Evolutionary conservation across 1,140 invertebrate species (phyloP).

Genomic region (Thaumatotibia leucotreta): DNA sequence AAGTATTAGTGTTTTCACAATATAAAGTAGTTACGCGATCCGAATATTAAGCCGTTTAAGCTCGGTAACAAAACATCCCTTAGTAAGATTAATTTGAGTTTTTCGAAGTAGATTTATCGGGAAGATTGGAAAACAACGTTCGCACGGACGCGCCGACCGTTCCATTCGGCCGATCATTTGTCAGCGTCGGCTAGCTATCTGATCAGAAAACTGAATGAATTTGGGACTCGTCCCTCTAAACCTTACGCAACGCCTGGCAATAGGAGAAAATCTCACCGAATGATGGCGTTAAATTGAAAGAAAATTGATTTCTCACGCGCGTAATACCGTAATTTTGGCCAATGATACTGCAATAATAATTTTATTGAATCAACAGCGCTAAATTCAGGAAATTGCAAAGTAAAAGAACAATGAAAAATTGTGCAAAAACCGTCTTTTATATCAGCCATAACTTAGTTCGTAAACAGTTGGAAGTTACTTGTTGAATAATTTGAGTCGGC

Average conservation of each 20-base stretch:
- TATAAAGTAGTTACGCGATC: not conserved
- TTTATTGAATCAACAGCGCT: not conserved
- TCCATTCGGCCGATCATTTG: conserved; percentile 35
- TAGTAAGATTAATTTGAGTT: conserved; percentile 43
- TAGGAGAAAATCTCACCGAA: not conserved
- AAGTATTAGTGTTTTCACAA: not conserved
- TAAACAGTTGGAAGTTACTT: conserved; percentile 10
- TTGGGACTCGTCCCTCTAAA: conserved; percentile 20
- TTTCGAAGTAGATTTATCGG: conserved; percentile 40
- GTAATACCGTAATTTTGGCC: not conserved
- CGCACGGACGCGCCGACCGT: conserved; percentile 30
- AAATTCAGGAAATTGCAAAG: not conserved
- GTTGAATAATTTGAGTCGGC: conserved; percentile 9
- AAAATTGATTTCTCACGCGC: conserved; percentile 12
- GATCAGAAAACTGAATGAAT: conserved; percentile 41
- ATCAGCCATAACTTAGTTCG: not conserved
- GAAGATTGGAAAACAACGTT: conserved; percentile 27
- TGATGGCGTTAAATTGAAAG: conserved; percentile 7
- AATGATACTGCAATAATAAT: conserved; percentile 12
- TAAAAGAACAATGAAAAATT: not conserved
- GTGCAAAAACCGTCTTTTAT: conserved; percentile 1
- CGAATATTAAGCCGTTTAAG: not conserved
- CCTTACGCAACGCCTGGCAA: not conserved
- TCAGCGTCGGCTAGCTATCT: conserved; percentile 39
- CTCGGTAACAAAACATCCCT: conserved; percentile 29